Base-by-base conservation (phyloP, 2,113 vertebrate genomes). In the Fregetta grallaria region DNA sequence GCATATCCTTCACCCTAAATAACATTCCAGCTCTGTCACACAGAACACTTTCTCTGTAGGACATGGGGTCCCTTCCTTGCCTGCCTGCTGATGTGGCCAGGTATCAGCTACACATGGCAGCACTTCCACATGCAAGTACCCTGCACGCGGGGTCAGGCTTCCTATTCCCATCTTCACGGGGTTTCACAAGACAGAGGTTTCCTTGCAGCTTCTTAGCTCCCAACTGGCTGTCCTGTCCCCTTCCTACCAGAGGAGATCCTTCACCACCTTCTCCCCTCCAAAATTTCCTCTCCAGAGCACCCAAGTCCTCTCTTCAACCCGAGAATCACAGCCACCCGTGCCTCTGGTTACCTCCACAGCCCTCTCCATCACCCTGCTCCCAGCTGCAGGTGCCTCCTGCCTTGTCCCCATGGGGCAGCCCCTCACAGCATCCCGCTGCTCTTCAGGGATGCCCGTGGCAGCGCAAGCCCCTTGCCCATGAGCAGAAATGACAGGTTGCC, bases 331-430 rank as follows among this genome's bases (percentile, higher is more conserved):
- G 44, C 61, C 55, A 22, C 42, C 42, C 44, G 29, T 3, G 0
- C 34, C 22, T 75, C 55, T 63, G 26, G 16, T 47, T 67, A 62
- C 34, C 55, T 70, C 40, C 19, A 3, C 44, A 56, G 45, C 1
- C 7, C 44, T n/a, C 14, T 77, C 40, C 40, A 27, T 76, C 77
- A 15, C 40, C 21, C 22, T 1, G 1, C n/a, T 79, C 62, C 30
- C 30, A 23, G 4, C 8, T 47, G 29, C 36, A 74, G 32, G 44
- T 77, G 15, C 59, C 32, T 86, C 26, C 11, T 49, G 14, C 38
- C 18, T 36, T 2, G 0, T 38, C 53, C 26, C 50, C 5, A 0
- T 0, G 1, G 23, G 74, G 10, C 55, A 67, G 75, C 27, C 17
- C n/a, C 58, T 63, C n/a, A 5, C 3, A 1, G 32, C 68, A 61